A percentile compares a stretch with the other conserved stretches of the same genome.
Evolutionary conservation across 2,888 invertebrate genomes (phyloP).

Genomic region (Brachynemurus nebulosus): DNA sequence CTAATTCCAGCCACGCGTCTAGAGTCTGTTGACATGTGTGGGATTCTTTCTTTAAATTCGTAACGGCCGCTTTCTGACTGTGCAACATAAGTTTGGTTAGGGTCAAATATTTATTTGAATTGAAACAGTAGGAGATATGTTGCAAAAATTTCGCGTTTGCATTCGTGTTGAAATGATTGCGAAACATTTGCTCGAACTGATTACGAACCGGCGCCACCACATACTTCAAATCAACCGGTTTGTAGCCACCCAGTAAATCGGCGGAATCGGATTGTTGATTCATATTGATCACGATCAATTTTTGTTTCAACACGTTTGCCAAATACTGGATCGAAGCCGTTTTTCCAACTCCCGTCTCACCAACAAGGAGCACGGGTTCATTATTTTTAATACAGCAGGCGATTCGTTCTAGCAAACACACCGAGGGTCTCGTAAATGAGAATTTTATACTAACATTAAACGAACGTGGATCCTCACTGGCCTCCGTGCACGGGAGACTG

Average conservation of each 20-base stretch:
- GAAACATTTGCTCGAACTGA: constrained; percentile 73
- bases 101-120: constrained; percentile 54
- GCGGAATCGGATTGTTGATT: constrained; percentile 97
- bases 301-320: constrained; percentile 69
- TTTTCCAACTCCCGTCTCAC: constrained; percentile 98
- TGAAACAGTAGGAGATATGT: constrained; percentile 64
- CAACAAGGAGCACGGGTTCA: constrained; percentile 89
- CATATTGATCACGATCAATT: constrained; percentile 91
- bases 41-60: constrained; percentile 28
- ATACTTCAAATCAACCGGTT: constrained; percentile 83
- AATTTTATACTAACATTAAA: constrained; percentile 37
- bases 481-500: constrained; percentile 31
- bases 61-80: constrained; percentile 51
- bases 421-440: constrained; percentile 70
- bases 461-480: neutral
- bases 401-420: constrained; percentile 74
- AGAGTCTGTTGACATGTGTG: constrained; percentile 19
- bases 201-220: constrained; percentile 66
- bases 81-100: constrained; percentile 65
- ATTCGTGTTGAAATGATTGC: constrained; percentile 57
- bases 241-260: constrained; percentile 92
- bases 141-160: constrained; percentile 72
- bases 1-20: constrained; percentile 49
- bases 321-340: constrained; percentile 90
- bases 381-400: constrained; percentile 66